Evolutionary conservation across 2,113 vertebrate genomes (phyloP).

Genomic region (Phainopepla nitens): DNA sequence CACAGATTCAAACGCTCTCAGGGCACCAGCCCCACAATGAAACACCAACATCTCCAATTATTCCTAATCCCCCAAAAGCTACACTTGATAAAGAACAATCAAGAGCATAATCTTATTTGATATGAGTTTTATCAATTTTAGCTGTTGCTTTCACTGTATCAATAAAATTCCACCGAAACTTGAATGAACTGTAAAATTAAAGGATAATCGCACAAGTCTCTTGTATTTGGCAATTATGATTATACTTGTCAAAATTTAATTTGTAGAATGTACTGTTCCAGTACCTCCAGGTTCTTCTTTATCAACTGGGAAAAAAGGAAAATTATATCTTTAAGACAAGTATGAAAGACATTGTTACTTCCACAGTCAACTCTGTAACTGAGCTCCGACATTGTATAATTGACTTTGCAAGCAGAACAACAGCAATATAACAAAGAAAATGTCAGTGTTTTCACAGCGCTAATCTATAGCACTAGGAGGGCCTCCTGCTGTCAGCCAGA

Average conservation of each 20-base stretch:
- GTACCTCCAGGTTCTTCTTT: constrained; percentile 51
- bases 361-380: constrained; percentile 77
- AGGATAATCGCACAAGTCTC: constrained; percentile 62
- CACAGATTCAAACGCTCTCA: constrained; percentile 14
- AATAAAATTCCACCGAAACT: constrained; percentile 60
- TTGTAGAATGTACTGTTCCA: constrained; percentile 53
- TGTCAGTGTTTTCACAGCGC: constrained; percentile 78
- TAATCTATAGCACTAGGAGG: constrained; percentile 80
- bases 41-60: constrained; percentile 46
- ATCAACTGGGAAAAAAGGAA: constrained; percentile 66
- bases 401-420: constrained; percentile 80
- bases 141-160: constrained; percentile 58
- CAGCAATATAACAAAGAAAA: constrained; percentile 80
- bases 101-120: constrained; percentile 58
- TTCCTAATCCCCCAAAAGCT: constrained; percentile 60
- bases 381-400: constrained; percentile 78
- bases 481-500: constrained; percentile 78
- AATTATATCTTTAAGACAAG: constrained; percentile 76
- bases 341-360: constrained; percentile 73
- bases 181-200: constrained; percentile 71
- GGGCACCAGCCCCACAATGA: constrained; percentile 43
- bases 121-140: constrained; percentile 60
- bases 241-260: constrained; percentile 68
- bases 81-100: constrained; percentile 64
- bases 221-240: constrained; percentile 61